Base-by-base conservation (phyloP, 2,113 vertebrate genomes). In the Urocolius indicus region DNA sequence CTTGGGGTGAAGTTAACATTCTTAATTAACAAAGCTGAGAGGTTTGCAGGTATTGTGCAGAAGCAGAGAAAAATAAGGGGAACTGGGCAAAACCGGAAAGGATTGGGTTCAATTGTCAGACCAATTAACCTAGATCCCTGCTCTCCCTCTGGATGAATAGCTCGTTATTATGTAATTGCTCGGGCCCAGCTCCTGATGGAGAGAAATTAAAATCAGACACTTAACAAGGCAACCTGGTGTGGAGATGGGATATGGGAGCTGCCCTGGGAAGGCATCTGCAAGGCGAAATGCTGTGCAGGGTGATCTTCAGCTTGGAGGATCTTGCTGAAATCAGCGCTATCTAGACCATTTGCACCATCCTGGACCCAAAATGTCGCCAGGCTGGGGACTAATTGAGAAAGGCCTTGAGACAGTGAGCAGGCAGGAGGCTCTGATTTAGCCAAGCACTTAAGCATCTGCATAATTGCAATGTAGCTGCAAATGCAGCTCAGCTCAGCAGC, bases 11-110 rank as follows among this genome's bases (percentile, higher is more conserved):
- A 87, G 85, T 89, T 88, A 94, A 94, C 96, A 90, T 96, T 91
- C 62, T 97, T 97, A 97, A 97, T 96, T 97, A 97, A 96, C 73
- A 4, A 86, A 82, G 83, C 90, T 65, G 90, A 90, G 88, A 92
- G 92, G 94, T 93, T 69, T 93, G 92, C 88, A 89, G 92, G 79
- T 79, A 57, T 1, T 59, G 76, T 57, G 80, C 65, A 72, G 87
- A n/a, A 85, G 65, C 84, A 87, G 61, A 66, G 73, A 54, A 78
- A 93, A 94, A 90, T 48, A 78, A 89, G 36, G 86, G 66, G 76
- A 93, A 89, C 95, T 93, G 90, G 94, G 96, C 92, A 90, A 95
- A 96, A 92, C 93, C 41, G 3, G 96, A 93, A 96, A 94, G 94
- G 93, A 76, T 82, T 54, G 92, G 90, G 95, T 95, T 95, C 90